Evolutionary conservation across 2,888 invertebrate species (phyloP).

Genomic region (Oxystoma pomonae): DNA sequence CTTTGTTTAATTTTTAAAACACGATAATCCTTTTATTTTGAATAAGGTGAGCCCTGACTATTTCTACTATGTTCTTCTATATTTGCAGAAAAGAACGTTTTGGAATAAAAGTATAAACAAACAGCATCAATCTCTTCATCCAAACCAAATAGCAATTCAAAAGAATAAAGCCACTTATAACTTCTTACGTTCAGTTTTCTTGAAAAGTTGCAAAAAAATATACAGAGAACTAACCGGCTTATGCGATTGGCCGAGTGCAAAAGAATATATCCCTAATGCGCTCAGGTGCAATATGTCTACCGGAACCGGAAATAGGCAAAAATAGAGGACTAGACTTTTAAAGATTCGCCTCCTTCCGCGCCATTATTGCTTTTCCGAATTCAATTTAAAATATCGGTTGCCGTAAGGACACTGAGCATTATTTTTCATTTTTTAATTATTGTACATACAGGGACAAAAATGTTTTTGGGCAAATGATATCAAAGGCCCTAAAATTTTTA

Average conservation of each 20-base stretch:
- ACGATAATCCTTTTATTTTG: no score
- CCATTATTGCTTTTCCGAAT: slow-evolving; percentile 16
- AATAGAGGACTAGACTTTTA: slow-evolving; percentile 12
- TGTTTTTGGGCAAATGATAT: no score
- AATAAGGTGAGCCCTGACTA: no score
- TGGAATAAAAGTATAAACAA: no score
- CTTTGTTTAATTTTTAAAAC: no score
- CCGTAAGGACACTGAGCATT: background rate
- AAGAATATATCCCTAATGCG: background rate
- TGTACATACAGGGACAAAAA: no score
- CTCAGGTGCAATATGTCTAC: slow-evolving; percentile 15
- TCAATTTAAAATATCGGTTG: slow-evolving; percentile 18
- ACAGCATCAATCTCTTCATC: no score
- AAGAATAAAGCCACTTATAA: background rate
- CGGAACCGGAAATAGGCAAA: slow-evolving; percentile 3
- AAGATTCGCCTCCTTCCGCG: slow-evolving; percentile 7
- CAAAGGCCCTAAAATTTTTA: no score
- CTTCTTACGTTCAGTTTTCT: background rate
- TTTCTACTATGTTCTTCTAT: no score
- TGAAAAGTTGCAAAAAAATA: background rate
- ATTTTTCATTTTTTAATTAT: no score
- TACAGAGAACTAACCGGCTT: background rate
- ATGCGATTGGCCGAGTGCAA: background rate
- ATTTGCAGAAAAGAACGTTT: no score
- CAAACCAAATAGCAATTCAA: background rate